These are phyloP conservation scores for Melanchra persicariae DNA, from an alignment of 2,888 invertebrate genomes.

Conservation along the genomic window DNA sequence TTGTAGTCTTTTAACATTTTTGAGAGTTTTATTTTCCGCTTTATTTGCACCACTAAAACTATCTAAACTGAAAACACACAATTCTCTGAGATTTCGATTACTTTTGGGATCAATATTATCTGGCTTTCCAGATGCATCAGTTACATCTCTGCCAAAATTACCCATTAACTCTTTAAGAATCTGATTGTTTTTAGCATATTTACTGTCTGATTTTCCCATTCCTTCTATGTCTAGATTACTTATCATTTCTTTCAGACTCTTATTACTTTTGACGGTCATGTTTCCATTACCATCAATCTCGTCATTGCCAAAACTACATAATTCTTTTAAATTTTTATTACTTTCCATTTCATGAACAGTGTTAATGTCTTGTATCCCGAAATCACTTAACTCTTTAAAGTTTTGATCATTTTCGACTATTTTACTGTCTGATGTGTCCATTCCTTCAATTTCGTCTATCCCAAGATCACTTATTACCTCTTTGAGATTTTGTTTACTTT, in stretches of 20 bases:
- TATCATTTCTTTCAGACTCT: slow-evolving; percentile 19
- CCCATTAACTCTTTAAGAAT: slow-evolving; percentile 10
- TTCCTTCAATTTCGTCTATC: slow-evolving; percentile 24
- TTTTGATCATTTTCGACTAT: slow-evolving; percentile 26
- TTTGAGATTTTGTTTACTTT: slow-evolving; percentile 39
- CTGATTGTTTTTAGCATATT: background rate
- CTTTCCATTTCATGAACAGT: slow-evolving; percentile 1
- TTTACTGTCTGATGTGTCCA: slow-evolving; percentile 24
- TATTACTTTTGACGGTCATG: slow-evolving; percentile 1
- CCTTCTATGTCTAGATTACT: background rate
- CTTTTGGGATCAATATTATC: background rate
- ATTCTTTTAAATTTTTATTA: slow-evolving; percentile 25
- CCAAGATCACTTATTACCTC: slow-evolving; percentile 41
- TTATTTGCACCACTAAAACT: slow-evolving; percentile 1
- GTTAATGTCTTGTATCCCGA: slow-evolving; percentile 11
- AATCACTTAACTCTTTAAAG: slow-evolving; percentile 20
- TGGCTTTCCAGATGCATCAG: slow-evolving; percentile 10
- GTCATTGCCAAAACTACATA: slow-evolving; percentile 11
- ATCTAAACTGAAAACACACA: slow-evolving; percentile 16
- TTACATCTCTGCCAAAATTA: background rate
- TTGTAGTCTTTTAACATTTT: slow-evolving; percentile 27
- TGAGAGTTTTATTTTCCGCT: slow-evolving; percentile 1
- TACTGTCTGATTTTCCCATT: background rate
- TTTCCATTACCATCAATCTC: slow-evolving; percentile 2
- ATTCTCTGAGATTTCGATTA: slow-evolving; percentile 17